Percentiles rank a stretch among this genome's conserved stretches.
Conservation (phyloP, 2,888 invertebrate genomes). For the Aporophyla lueneburgensis region DNA sequence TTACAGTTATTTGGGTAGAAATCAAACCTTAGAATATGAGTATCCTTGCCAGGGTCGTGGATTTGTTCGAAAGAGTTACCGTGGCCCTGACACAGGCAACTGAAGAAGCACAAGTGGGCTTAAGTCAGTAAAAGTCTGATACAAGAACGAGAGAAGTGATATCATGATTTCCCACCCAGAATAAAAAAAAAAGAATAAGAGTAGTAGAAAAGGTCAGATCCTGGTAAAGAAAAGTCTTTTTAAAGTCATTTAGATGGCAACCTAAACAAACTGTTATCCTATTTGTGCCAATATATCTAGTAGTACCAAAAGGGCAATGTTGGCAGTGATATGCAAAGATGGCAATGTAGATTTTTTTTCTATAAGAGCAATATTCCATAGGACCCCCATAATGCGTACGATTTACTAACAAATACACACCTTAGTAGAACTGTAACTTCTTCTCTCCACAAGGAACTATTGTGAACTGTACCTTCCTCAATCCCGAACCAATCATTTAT, state of each 20-base stretch:
- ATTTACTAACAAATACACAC: conserved; percentile 25
- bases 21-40: background rate
- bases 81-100: too few species aligned
- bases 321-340: too few species aligned
- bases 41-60: too few species aligned
- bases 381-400: background rate
- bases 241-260: background rate
- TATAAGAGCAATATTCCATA: background rate
- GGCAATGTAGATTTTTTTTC: too few species aligned
- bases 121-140: too few species aligned
- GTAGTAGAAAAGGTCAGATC: too few species aligned
- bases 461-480: conserved; percentile 34
- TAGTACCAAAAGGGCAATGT: background rate
- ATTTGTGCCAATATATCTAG: background rate
- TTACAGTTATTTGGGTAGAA: background rate
- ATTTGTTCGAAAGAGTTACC: too few species aligned
- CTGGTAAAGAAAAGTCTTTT: background rate
- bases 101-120: too few species aligned
- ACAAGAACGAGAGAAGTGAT: too few species aligned
- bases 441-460: conserved; percentile 24
- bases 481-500: conserved; percentile 41
- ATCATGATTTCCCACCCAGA: too few species aligned
- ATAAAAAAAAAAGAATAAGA: too few species aligned
- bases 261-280: background rate
- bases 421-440: conserved; percentile 7